Conservation (phyloP, 1,140 invertebrate genomes). For the Trichogramma pretiosum region DNA sequence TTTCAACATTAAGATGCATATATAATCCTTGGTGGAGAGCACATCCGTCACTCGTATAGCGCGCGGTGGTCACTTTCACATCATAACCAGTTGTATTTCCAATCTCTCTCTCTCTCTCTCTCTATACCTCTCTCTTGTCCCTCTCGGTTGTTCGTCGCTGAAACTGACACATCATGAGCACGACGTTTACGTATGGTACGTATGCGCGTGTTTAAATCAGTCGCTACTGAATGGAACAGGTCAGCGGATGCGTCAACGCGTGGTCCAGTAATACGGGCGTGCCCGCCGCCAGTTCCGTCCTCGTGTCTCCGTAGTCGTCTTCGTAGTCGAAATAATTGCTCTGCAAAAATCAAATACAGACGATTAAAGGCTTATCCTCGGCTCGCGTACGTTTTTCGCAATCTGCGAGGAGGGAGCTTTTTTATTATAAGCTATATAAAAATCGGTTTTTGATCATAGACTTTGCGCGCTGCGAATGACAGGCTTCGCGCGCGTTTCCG, state of each 20-base stretch:
- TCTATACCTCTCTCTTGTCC: no score
- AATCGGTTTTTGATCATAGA: constrained; percentile 1
- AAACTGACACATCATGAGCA: no score
- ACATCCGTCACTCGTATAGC: no score
- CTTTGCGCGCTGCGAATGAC: neutral
- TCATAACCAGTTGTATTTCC: neutral
- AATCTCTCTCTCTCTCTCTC: neutral
- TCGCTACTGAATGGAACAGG: constrained; percentile 45
- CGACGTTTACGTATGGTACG: no score
- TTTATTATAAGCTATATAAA: neutral
- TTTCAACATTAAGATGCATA: no score
- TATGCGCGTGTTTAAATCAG: constrained; percentile 4
- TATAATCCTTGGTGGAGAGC: no score
- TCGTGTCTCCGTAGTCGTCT: constrained; percentile 42
- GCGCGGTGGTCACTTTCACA: no score
- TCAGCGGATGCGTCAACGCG: constrained; percentile 44
- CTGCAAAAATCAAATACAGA: constrained; percentile 24
- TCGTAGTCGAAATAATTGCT: constrained; percentile 48
- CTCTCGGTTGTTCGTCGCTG: no score
- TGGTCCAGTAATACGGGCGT: constrained; percentile 46
- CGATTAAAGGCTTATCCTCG: neutral
- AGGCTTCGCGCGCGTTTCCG: no score
- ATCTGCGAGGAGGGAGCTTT: no score
- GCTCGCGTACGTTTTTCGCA: no score
- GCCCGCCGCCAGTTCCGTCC: constrained; percentile 45